phyloP scores from a whole-genome alignment of 35 echinoderm and acorn worm genomes.

The Holothuria glaberrima region DNA sequence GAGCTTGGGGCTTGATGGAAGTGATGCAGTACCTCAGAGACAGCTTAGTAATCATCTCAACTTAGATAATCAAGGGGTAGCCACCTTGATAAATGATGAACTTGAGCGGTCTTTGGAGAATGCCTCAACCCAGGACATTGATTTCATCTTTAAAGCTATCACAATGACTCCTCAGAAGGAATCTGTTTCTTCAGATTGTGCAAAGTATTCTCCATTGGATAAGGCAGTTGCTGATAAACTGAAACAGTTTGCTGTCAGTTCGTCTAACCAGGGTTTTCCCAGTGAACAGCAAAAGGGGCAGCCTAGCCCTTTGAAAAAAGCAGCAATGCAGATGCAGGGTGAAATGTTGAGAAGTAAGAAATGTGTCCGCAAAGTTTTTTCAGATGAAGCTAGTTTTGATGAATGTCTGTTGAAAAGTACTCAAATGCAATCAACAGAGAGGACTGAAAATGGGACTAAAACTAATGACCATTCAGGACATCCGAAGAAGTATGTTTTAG shows the following conservation, averaged over 20 bases:
- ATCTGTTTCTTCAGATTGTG: not conserved
- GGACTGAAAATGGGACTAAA: too few relatives aligned
- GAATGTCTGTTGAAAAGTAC: not conserved
- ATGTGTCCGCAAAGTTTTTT: constrained; percentile 29
- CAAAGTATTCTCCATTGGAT: constrained; percentile 9
- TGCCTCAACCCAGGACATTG: constrained; percentile 38
- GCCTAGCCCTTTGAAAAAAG: constrained; percentile 35
- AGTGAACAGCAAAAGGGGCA: not conserved
- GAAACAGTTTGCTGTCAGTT: not conserved
- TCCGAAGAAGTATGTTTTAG: too few relatives aligned
- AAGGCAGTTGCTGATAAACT: constrained; percentile 18
- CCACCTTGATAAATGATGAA: constrained; percentile 13
- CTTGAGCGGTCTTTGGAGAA: constrained; percentile 18
- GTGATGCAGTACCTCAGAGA: not conserved
- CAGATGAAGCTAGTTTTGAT: not conserved
- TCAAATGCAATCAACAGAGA: too few relatives aligned
- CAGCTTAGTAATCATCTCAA: not conserved
- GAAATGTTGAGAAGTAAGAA: not conserved
- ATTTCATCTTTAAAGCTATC: constrained; percentile 40
- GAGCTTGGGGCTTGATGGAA: too few relatives aligned
- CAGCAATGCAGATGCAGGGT: constrained; percentile 8
- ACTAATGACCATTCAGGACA: too few relatives aligned
- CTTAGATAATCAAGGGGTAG: constrained; percentile 18
- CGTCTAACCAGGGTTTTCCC: not conserved
- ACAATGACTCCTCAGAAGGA: constrained; percentile 34